Conservation (phyloP, 2,888 invertebrate species). For the Pachymerium ferrugineum region DNA sequence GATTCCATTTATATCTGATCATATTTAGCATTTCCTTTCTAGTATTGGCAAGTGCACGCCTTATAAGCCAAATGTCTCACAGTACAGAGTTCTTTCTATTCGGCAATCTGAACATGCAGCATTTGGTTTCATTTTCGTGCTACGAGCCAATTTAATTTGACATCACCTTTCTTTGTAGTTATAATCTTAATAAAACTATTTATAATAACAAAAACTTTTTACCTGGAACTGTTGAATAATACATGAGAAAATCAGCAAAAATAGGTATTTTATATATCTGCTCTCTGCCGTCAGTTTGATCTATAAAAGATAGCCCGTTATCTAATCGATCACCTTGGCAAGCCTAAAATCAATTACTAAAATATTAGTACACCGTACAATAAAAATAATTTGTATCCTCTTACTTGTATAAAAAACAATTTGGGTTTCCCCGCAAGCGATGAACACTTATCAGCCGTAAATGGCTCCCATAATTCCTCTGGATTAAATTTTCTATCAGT, state of each 20-base stretch:
- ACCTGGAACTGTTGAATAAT: conserved; percentile 1
- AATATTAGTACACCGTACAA: neutral
- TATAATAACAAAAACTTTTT: neutral
- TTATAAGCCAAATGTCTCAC: too few relatives aligned
- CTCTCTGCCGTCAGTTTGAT: neutral
- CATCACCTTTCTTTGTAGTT: too few relatives aligned
- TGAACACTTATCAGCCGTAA: conserved; percentile 65
- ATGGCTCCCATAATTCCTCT: conserved; percentile 61
- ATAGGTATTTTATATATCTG: neutral
- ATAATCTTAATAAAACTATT: neutral
- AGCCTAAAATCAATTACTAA: conserved; percentile 17
- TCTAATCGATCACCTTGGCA: conserved; percentile 21
- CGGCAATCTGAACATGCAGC: too few relatives aligned
- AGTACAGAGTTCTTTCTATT: too few relatives aligned
- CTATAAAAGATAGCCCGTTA: neutral
- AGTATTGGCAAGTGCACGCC: too few relatives aligned
- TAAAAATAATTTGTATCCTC: neutral
- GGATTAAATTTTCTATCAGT: conserved; percentile 78
- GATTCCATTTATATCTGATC: too few relatives aligned
- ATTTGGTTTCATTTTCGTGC: too few relatives aligned
- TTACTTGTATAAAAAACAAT: conserved; percentile 64
- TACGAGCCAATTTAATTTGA: too few relatives aligned
- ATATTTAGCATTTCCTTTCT: too few relatives aligned
- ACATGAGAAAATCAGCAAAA: conserved; percentile 7
- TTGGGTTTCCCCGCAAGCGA: conserved; percentile 81